Evolutionary conservation across 2,113 vertebrate species (phyloP).

Genomic region (Myotis yumanensis): DNA sequence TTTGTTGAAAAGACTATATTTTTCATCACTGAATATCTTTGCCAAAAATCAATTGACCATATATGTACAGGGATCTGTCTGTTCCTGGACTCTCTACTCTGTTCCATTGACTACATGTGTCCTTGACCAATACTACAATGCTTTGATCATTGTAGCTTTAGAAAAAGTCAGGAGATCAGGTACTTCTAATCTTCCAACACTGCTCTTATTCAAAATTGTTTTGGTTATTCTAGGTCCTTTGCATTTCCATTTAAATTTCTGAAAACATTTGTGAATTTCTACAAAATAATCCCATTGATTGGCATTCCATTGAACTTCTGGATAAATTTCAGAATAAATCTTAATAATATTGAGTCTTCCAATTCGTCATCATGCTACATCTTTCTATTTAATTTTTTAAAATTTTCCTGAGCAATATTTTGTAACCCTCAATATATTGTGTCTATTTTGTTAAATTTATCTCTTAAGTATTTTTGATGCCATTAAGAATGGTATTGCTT

Average conservation of each 20-base stretch:
- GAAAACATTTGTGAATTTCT: conserved; percentile 5
- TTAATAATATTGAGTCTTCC: not conserved
- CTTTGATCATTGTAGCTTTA: not conserved
- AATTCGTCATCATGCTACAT: not conserved
- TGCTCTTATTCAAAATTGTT: conserved; percentile 2
- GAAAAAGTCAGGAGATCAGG: not conserved
- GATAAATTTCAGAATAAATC: not conserved
- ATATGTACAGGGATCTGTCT: not conserved
- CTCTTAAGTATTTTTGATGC: not conserved
- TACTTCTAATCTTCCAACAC: not conserved
- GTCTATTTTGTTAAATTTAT: not conserved
- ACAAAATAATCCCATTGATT: not conserved
- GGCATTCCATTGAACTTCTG: not conserved
- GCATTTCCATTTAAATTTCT: not conserved
- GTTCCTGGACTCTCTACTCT: not conserved
- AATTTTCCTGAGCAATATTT: conserved; percentile 10
- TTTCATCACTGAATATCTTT: not conserved
- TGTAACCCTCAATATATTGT: not conserved
- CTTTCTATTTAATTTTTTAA: not conserved
- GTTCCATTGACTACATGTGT: not conserved
- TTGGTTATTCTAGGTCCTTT: not conserved
- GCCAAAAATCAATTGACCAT: not conserved
- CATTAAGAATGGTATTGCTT: not conserved
- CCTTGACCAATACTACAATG: not conserved
- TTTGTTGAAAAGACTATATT: conserved; percentile 20